Percentiles rank a stretch among this genome's conserved stretches.
These are phyloP conservation scores for Lordiphosa mommai DNA, from an alignment of 1,140 invertebrate genomes.

Conservation along the genomic window DNA sequence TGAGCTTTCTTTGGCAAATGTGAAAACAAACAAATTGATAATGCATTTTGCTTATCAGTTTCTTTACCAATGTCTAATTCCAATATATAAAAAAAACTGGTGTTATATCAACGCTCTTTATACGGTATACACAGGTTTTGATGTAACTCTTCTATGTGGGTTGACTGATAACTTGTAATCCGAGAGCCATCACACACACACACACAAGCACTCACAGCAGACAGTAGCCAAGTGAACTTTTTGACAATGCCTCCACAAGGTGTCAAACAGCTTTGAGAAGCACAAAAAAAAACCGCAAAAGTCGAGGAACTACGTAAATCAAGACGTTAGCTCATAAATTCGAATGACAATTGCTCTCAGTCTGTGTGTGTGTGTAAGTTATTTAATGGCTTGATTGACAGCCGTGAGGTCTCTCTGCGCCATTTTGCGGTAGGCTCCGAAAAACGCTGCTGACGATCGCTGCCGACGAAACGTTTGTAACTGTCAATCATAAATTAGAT, in stretches of 20 bases:
- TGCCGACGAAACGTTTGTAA: slow-evolving; percentile 54
- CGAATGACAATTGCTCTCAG: slow-evolving; percentile 8
- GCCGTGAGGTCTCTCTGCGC: slow-evolving; percentile 26
- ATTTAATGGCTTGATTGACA: slow-evolving; percentile 48
- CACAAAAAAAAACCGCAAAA: slow-evolving; percentile 26
- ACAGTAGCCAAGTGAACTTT: slow-evolving; percentile 9
- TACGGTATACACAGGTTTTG: neutral
- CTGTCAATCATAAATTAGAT: slow-evolving; percentile 75
- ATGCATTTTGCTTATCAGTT: too few species aligned
- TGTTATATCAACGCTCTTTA: too few species aligned
- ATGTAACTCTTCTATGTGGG: slow-evolving; percentile 3
- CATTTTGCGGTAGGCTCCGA: slow-evolving; percentile 28
- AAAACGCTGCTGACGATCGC: slow-evolving; percentile 34
- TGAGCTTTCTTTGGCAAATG: too few species aligned
- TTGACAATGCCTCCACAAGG: slow-evolving; percentile 13
- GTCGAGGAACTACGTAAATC: slow-evolving; percentile 39
- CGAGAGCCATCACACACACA: neutral
- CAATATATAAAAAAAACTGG: too few species aligned
- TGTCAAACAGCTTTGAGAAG: slow-evolving; percentile 54
- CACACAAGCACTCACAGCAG: neutral
- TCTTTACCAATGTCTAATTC: too few species aligned
- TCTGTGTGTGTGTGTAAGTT: slow-evolving; percentile 22
- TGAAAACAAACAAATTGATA: too few species aligned
- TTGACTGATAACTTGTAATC: slow-evolving; percentile 6
- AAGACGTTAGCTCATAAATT: slow-evolving; percentile 51